Evolutionary conservation across 2,797 vertebrate species (phyloP), one percentile per base, ranked within the genome.

Genomic region (Oryzias dopingdopingensis): DNA sequence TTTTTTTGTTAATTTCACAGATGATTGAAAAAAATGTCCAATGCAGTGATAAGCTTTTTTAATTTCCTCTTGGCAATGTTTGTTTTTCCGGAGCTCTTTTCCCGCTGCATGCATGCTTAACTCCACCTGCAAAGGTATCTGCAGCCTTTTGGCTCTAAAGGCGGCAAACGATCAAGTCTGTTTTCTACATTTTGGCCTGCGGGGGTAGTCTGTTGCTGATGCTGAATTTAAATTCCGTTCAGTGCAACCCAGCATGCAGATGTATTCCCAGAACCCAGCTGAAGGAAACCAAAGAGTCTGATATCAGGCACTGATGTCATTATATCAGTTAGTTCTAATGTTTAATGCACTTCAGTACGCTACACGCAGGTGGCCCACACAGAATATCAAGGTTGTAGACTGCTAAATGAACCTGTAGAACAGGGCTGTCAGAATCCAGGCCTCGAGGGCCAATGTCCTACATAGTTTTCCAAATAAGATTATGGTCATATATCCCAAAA

Each of bases 41-140:
- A 0, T 53, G 59, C 26, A n/a, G 0, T 52, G 59, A 17, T 14
- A 23, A n/a, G 15, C 18, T 26, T 52, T 63, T 69, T 16, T 69
- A 72, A 76, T 79, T 62, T 63, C 37, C 43, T 60, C 70, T 56
- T 12, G 13, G 49, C 7, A 22, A 47, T 12, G 47, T 43, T 51
- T 55, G 73, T 72, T 56, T 14, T 10, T 14, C 37, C 15, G 16
- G 24, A 23, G n/a, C 22, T 47, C 42, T 71, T 63, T 55, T 24
- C 42, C 20, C 41, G 18, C 4, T 57, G 14, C 55, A 12, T 55
- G 17, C 37, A 5, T 42, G 15, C 42, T 5, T 58, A 43, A 58
- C 42, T 29, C 17, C 0, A 63, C 46, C 56, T 7, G 12, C 29
- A 51, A 2, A 2, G 12, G 16, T 17, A 42, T 16, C 4, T 1